Base-by-base conservation (phyloP, 2,113 vertebrate genomes). In the Notarius lentiginosus region DNA sequence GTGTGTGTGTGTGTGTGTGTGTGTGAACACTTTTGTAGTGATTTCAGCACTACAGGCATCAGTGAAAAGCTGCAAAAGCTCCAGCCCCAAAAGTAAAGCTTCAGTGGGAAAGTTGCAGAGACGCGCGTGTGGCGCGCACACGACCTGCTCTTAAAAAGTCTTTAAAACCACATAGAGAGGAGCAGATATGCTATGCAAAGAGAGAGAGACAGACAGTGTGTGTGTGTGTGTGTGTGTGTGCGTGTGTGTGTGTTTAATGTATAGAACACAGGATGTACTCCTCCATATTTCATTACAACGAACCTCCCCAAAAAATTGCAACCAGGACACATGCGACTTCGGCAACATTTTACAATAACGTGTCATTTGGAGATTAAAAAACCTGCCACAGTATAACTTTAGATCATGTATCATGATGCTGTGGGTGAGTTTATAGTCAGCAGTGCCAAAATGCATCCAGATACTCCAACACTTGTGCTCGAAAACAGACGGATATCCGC, bases 131-230 rank as follows among this genome's bases (percentile, higher is more conserved):
- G 17, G 17, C 20, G 82, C 85, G 88, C 82, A 73, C 41, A 68
- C 76, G 85, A 87, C 58, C 76, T 81, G 34, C 27, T 80, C 55
- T 63, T 79, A 86, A 27, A 80, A 79, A 73, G 70, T 88, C 22
- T 82, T 87, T 88, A 87, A 84, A 73, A 18, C 20, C 24, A 73
- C 34, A 80, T 34, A 47, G 14, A 49, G 70, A 24, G 72, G 41
- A 47, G 5, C 20, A 53, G 41, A 53, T 63, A 27, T 2, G 14
- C 80, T 41, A 41, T 41, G 41, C 41, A 41, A 41, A 41, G 72
- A 49, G 18, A 22, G 72, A 17, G 27, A 34, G 66, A 30, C n/a
- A 70, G 66, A 70, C 12, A 70, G 66, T 34, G 34, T 34, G 34
- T 34, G 34, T 34, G 34, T 34, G 34, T 34, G 34, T 34, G 34